Base-by-base conservation (phyloP, 2,888 invertebrate species). In the Scaptomyza cyrtandrae region DNA sequence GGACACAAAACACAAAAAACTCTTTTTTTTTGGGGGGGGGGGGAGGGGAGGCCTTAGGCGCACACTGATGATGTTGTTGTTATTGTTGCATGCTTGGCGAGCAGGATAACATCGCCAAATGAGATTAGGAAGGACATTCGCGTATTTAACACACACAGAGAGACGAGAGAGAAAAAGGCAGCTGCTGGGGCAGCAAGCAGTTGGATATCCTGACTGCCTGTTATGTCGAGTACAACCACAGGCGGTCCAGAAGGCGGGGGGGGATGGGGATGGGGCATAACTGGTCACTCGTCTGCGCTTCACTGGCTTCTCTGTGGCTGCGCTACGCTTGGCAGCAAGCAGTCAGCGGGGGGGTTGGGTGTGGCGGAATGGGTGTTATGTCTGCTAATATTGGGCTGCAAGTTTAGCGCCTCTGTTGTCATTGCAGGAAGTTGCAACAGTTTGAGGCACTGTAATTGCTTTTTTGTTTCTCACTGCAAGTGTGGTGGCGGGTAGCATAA, bases 81-180 rank as follows among this genome's bases (percentile, higher is more conserved):
- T 75, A 57, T 68, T 79, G 63, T 64, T 86, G 61, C 57, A 56
- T 67, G 77, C 75, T 63, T 63, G 76, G 74, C 76, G 54, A 63
- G 54, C 79, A 71, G 89, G 87, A 87, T 77, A 85, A 79, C 82
- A 82, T 77, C 80, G 65, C 78, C 78, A 84, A 90, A 89, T 89
- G 84, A 86, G 90, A 89, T 90, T 88, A 90, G 90, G 90, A 90
- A 90, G 90, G 89, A 90, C 83, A 84, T 86, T 84, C 87, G 83
- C 83, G 86, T 81, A 81, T 89, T 90, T 88, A 87, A 89, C 81
- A 76, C 72, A 75, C 61, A 68, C 52, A 44, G 7, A 3, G 16
- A 13, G 16, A 16, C 50, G 19, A 52, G 1, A 52, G 43, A 29
- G 2, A 27, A 39, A 46, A 19, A 19, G 9, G 27, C 55, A 49